phyloP scores from a whole-genome alignment of 2,888 invertebrate species.

The Acanthosepion esculentum region DNA sequence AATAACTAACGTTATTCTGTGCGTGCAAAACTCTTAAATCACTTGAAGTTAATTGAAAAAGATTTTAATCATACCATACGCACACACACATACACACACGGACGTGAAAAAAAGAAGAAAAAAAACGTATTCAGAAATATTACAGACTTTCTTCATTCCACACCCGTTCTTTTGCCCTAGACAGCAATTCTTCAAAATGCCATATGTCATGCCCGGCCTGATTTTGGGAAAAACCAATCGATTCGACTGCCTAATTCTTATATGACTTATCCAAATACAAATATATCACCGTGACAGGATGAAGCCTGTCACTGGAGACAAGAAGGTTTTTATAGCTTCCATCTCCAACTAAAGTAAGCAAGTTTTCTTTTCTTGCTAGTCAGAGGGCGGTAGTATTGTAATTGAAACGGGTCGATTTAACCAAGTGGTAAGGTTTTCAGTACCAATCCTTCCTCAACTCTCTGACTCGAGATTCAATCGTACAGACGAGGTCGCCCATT shows the following conservation, averaged over 20 bases:
- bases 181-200: slow-evolving; percentile 33
- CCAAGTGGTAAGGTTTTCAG: not conserved
- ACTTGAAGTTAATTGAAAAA: not conserved
- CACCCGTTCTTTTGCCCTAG: not conserved
- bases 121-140: not conserved
- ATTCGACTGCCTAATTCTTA: not conserved
- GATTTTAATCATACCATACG: not conserved
- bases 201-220: slow-evolving; percentile 14
- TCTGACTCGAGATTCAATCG: not conserved
- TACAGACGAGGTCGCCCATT: not conserved
- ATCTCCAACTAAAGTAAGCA: not conserved
- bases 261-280: not conserved
- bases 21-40: not conserved
- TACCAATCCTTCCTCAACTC: not conserved
- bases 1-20: not conserved
- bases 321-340: not conserved
- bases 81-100: not conserved
- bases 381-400: not conserved
- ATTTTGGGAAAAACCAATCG: not conserved
- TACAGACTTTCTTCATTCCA: not conserved
- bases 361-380: not conserved
- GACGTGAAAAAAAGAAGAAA: not conserved
- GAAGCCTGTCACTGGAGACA: not conserved
- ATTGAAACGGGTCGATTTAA: not conserved
- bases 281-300: not conserved